A percentile compares a stretch with the other conserved stretches of the same genome.
phyloP scores from a whole-genome alignment of 2,113 vertebrate species.

The Hydropotes inermis region DNA sequence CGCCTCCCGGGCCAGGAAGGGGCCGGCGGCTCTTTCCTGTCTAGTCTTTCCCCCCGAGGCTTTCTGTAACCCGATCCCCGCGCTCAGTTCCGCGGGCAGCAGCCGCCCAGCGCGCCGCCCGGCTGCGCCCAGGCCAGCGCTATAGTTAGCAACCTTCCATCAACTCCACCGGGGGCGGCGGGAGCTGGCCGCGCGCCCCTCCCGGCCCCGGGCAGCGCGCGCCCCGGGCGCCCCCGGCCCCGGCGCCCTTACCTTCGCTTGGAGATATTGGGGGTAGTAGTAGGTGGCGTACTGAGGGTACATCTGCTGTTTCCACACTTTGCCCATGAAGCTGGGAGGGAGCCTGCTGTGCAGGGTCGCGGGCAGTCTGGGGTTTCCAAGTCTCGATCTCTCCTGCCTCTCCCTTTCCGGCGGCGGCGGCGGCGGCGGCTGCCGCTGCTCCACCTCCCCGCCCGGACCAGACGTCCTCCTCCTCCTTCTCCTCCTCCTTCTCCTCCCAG shows the following conservation, averaged over 20 bases:
- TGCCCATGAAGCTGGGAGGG: slow-evolving; percentile 90
- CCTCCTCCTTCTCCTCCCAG: slow-evolving; percentile 68
- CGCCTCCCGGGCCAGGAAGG: slow-evolving; percentile 71
- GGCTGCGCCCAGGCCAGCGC: slow-evolving; percentile 64
- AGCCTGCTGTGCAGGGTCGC: slow-evolving; percentile 81
- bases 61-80: slow-evolving; percentile 72
- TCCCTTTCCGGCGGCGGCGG: slow-evolving; percentile 75
- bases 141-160: slow-evolving; percentile 73
- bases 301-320: slow-evolving; percentile 91
- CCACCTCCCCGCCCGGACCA: slow-evolving; percentile 72
- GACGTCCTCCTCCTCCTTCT: slow-evolving; percentile 68
- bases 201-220: slow-evolving; percentile 30
- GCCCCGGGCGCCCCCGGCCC: neutral
- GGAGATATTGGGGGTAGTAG: slow-evolving; percentile 89
- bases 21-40: slow-evolving; percentile 77
- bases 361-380: slow-evolving; percentile 80
- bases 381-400: slow-evolving; percentile 74
- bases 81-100: slow-evolving; percentile 56
- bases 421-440: slow-evolving; percentile 70
- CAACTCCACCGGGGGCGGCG: slow-evolving; percentile 48
- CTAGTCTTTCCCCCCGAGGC: slow-evolving; percentile 49
- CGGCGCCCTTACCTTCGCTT: slow-evolving; percentile 81
- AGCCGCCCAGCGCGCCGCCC: slow-evolving; percentile 59
- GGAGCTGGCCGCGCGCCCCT: neutral
- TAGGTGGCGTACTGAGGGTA: slow-evolving; percentile 92